These are phyloP conservation scores for Ricordea florida DNA, from an alignment of 92 coral and sea anemone species.

Conservation along the genomic window DNA sequence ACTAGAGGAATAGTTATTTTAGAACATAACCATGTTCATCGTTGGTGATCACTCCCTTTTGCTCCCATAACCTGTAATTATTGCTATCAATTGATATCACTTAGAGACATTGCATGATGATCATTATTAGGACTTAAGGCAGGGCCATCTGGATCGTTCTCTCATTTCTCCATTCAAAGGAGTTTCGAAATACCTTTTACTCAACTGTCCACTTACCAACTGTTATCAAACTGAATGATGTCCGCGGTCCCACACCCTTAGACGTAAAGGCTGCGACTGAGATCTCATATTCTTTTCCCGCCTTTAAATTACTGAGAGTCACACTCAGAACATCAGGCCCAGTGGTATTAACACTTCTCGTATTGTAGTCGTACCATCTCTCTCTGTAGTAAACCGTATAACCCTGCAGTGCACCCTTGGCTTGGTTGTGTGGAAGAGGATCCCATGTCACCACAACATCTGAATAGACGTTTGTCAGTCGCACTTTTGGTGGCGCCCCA, in stretches of 20 bases:
- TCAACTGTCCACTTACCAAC: too few species aligned
- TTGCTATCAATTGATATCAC: too few species aligned
- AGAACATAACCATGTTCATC: too few species aligned
- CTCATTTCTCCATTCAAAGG: too few species aligned
- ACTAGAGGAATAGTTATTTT: too few species aligned
- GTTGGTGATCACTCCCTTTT: too few species aligned
- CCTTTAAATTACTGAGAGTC: not conserved
- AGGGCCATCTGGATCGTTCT: too few species aligned
- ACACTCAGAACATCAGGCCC: not conserved
- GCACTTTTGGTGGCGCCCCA: slow-evolving; percentile 1
- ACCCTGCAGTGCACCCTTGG: not conserved
- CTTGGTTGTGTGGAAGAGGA: not conserved
- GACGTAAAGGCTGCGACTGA: not conserved
- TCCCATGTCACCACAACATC: slow-evolving; percentile 9
- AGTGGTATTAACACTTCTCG: not conserved
- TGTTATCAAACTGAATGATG: not conserved
- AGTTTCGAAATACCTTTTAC: too few species aligned
- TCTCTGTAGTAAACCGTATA: not conserved
- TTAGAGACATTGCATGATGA: too few species aligned
- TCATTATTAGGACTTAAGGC: too few species aligned
- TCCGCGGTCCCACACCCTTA: not conserved
- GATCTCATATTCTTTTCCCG: not conserved
- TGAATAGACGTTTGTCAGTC: not conserved
- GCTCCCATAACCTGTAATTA: too few species aligned
- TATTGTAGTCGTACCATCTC: not conserved